A percentile compares a stretch with the other conserved stretches of the same genome.
These are phyloP conservation scores for Neopipo cinnamomea DNA, from an alignment of 2,113 vertebrate genomes.

Conservation along the genomic window DNA sequence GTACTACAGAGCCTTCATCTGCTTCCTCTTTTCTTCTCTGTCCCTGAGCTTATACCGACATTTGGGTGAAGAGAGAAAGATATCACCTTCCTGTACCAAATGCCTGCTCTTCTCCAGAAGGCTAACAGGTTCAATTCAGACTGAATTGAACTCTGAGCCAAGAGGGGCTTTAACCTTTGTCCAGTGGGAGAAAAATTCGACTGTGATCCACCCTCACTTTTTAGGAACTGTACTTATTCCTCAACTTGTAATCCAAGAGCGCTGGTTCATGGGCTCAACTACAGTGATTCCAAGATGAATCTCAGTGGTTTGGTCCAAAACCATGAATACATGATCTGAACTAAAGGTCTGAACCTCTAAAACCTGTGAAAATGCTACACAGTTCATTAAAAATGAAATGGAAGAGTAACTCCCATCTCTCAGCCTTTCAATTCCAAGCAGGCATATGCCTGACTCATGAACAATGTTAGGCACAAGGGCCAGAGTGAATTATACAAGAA, in stretches of 20 bases:
- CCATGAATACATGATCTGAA: neutral
- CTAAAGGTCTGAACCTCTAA: neutral
- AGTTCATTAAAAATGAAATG: neutral
- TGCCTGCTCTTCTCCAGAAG: neutral
- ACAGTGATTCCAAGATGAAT: neutral
- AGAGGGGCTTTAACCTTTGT: neutral
- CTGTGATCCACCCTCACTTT: neutral
- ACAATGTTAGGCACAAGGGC: neutral
- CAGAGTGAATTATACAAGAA: neutral
- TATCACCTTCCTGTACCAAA: neutral
- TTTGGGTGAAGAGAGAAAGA: neutral
- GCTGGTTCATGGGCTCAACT: neutral
- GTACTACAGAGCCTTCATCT: neutral
- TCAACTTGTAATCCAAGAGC: neutral
- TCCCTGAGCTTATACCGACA: neutral
- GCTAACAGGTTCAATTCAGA: neutral
- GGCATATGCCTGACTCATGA: neutral
- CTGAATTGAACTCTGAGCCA: neutral
- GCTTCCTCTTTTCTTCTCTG: neutral
- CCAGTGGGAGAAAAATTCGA: neutral
- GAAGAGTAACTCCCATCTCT: neutral
- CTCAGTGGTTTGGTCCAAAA: neutral
- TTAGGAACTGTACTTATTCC: neutral
- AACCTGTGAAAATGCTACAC: neutral
- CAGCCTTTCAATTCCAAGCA: neutral